phyloP scores from a whole-genome alignment of 2,888 invertebrate species.

The Callinectes sapidus region DNA sequence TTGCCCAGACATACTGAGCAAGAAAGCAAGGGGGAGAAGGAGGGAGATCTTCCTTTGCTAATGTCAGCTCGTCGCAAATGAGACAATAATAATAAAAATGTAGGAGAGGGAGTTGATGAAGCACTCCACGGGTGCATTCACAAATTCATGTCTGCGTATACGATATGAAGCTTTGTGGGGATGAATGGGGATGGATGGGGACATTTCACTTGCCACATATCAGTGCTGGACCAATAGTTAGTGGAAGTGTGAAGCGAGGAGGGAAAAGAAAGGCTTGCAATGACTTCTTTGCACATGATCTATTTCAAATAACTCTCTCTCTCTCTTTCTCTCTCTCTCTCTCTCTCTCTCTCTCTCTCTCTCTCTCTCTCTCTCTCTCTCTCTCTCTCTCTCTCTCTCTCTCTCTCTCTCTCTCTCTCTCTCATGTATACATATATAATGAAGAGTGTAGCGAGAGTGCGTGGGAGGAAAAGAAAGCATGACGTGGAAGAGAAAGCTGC shows the following conservation, averaged over 20 bases:
- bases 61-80: not conserved
- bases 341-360: not conserved
- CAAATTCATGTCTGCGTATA: not conserved
- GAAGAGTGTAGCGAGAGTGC: not conserved
- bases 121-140: not conserved
- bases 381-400: not conserved
- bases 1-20: not conserved
- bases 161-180: not conserved
- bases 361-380: conserved; percentile 1
- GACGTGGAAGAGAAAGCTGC: conserved; percentile 26
- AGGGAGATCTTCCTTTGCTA: not conserved
- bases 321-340: not conserved
- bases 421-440: not conserved
- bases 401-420: not conserved
- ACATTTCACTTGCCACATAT: not conserved
- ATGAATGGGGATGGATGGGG: too few species aligned
- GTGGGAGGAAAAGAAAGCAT: not conserved
- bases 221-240: not conserved
- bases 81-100: not conserved
- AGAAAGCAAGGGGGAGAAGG: not conserved
- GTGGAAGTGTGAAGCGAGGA: not conserved
- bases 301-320: not conserved
- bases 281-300: not conserved
- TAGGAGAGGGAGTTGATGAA: not conserved
- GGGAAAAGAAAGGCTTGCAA: not conserved